phyloP scores from a whole-genome alignment of 2,113 vertebrate species.

The Esox niger region DNA sequence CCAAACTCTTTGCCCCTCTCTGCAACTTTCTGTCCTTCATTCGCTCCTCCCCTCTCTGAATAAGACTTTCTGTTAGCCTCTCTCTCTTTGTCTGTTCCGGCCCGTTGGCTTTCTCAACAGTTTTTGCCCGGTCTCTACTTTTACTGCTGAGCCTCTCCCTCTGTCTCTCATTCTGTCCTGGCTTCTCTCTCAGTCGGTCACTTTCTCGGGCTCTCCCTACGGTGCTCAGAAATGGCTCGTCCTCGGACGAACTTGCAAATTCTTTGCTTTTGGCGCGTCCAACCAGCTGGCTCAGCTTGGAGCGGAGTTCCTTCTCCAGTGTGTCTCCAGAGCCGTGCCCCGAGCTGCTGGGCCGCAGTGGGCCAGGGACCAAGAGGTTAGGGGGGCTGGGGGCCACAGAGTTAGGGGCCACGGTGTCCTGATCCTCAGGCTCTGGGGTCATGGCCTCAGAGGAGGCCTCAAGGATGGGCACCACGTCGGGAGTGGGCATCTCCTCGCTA shows the following conservation, averaged over 20 bases:
- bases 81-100: slow-evolving; percentile 40
- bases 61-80: slow-evolving; percentile 33
- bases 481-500: slow-evolving; percentile 53
- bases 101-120: slow-evolving; percentile 37
- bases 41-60: slow-evolving; percentile 30
- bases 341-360: slow-evolving; percentile 27
- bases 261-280: slow-evolving; percentile 79
- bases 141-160: slow-evolving; percentile 47
- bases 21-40: slow-evolving; percentile 7
- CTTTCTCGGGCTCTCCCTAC: slow-evolving; percentile 60
- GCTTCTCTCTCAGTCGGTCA: slow-evolving; percentile 43
- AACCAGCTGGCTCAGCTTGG: slow-evolving; percentile 74
- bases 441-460: slow-evolving; percentile 46
- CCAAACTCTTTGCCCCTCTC: slow-evolving; percentile 28
- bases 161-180: slow-evolving; percentile 24
- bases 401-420: slow-evolving; percentile 50
- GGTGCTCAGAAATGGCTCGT: slow-evolving; percentile 60
- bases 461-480: slow-evolving; percentile 33
- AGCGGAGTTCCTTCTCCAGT: slow-evolving; percentile 73
- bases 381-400: slow-evolving; percentile 28
- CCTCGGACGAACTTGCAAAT: slow-evolving; percentile 77
- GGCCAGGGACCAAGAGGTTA: slow-evolving; percentile 33
- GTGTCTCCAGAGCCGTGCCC: slow-evolving; percentile 36
- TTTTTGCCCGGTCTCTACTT: slow-evolving; percentile 2
- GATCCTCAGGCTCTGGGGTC: slow-evolving; percentile 51